Base-by-base conservation (phyloP, 1,140 invertebrate species). In the Spodoptera frugiperda region DNA sequence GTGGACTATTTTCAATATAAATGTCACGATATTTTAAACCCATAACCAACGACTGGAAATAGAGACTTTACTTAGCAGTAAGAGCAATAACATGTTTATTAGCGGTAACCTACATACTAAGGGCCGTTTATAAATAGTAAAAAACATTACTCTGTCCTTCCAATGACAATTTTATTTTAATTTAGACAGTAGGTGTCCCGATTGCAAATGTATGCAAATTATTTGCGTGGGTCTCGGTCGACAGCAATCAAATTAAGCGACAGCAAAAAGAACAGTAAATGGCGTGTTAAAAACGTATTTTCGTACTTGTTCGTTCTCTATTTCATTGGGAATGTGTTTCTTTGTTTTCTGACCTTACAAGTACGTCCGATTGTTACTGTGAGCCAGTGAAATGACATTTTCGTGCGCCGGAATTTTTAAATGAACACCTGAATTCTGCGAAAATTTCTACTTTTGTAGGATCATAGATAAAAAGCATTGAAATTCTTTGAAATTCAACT, bases 141-240 rank as follows among this genome's bases (percentile, higher is more conserved):
- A 73, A 55, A 61, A 73, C 46, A 59, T 73, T 48, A 33, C 12
- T 8, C 55, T 59, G 55, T 73, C 55, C n/a, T 19, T 61, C 54
- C 12, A 59, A 68, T 71, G 54, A 57, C 75, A 77, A 70, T 71
- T 71, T 77, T 71, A 61, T 79, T 83, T 83, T 78, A 83, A 79
- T 81, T 81, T 81, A 78, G 80, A 81, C 75, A 71, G 71, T 82
- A 78, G 78, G 79, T 79, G 78, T 86, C 63, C 79, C 74, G 72
- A 84, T 87, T 84, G 85, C 83, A 87, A 87, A 89, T 87, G 67
- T 86, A 89, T 89, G 88, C 81, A 88, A 81, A 88, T 89, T 87
- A 82, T 88, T 83, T 84, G 84, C 82, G 81, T 80, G 84, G 81
- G 78, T 81, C 79, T 80, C 67, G 59, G 70, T 67, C 70, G 74